Evolutionary conservation across 30 jellyfish, hydroid and myxozoan species (phyloP).

Genomic region (Aurelia sp.): DNA sequence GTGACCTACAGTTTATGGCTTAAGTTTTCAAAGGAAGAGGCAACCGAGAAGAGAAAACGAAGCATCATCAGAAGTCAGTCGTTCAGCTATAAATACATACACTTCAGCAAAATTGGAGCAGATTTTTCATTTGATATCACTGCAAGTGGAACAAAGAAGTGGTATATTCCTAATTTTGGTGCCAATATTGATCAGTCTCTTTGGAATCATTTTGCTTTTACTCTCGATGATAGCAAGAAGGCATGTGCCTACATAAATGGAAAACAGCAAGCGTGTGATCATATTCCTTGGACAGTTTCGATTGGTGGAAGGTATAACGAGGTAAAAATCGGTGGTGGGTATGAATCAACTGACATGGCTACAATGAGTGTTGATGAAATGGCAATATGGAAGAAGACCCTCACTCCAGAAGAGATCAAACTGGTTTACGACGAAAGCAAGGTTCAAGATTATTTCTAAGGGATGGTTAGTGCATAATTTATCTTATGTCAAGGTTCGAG

Average conservation of each 20-base stretch:
- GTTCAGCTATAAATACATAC: neutral
- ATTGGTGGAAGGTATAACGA: no score
- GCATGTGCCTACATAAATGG: conserved; percentile 46
- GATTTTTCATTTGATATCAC: neutral
- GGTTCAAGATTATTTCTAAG: neutral
- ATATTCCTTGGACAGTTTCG: neutral
- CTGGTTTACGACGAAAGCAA: neutral
- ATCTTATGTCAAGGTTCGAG: no score
- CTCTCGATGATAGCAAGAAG: conserved; percentile 13
- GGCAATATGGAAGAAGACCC: conserved; percentile 12
- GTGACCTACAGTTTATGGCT: conserved; percentile 47
- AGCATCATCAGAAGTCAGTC: neutral
- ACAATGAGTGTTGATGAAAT: conserved; percentile 4
- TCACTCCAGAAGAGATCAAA: conserved; percentile 3
- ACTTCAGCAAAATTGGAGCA: neutral
- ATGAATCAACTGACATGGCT: neutral
- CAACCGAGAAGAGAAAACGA: neutral
- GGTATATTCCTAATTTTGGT: conserved; percentile 1
- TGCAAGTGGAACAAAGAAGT: neutral
- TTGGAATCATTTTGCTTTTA: conserved; percentile 35
- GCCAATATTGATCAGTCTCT: neutral
- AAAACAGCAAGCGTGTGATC: conserved; percentile 18
- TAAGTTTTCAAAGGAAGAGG: neutral
- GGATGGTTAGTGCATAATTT: no score
- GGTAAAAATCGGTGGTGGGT: no score